A percentile compares a stretch with the other conserved stretches of the same genome.
phyloP scores from a whole-genome alignment of 2,797 vertebrate species.

The Amphiprion clarkii region DNA sequence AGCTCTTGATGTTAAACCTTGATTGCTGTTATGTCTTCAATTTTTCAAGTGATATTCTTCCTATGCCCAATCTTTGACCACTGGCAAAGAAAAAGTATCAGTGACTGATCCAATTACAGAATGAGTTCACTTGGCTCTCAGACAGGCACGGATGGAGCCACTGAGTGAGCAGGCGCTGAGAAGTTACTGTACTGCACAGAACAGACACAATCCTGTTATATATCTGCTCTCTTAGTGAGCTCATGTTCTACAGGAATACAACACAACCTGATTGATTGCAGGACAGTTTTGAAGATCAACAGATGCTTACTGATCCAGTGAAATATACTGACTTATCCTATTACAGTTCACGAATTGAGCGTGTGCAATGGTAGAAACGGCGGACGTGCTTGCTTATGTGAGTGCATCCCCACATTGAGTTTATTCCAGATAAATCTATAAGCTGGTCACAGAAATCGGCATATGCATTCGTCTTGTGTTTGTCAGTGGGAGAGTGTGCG shows the following conservation, averaged over 20 bases:
- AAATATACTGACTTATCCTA: neutral
- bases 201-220: neutral
- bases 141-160: conserved; percentile 24
- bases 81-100: conserved; percentile 60
- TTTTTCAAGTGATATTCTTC: conserved; percentile 15
- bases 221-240: neutral
- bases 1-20: neutral
- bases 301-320: neutral
- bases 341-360: neutral
- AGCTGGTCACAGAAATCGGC: conserved; percentile 2
- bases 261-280: neutral
- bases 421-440: neutral
- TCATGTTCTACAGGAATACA: neutral
- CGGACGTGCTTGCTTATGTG: neutral
- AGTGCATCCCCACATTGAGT: neutral
- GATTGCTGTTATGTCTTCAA: neutral
- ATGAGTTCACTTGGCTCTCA: conserved; percentile 57
- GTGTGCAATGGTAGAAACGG: neutral
- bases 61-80: neutral
- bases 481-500: conserved; percentile 7
- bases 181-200: conserved; percentile 18
- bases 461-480: conserved; percentile 18
- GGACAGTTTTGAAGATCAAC: neutral
- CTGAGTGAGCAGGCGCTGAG: conserved; percentile 21
- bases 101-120: conserved; percentile 64